Evolutionary conservation across 2,888 invertebrate species (phyloP).

Genomic region (Ecliptopera silaceata): DNA sequence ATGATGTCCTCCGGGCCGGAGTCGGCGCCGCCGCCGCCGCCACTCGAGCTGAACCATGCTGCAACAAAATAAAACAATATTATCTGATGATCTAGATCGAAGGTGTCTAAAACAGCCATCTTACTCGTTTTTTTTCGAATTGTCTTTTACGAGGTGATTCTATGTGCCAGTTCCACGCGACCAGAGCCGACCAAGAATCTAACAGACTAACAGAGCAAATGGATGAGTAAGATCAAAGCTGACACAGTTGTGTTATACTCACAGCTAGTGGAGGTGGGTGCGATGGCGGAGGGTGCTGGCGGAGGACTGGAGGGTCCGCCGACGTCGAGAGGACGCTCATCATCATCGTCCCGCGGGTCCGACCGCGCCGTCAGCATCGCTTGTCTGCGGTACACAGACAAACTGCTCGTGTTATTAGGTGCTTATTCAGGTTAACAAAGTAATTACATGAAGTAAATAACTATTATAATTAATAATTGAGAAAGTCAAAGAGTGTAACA

Average conservation of each 20-base stretch:
- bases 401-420: constrained; percentile 76
- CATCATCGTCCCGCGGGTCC: constrained; percentile 88
- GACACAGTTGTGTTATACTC: constrained; percentile 43
- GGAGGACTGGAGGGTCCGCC: constrained; percentile 94
- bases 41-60: constrained; percentile 87
- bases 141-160: no score
- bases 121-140: no score
- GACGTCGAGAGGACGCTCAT: constrained; percentile 93
- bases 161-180: no score
- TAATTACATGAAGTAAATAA: no score
- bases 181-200: no score
- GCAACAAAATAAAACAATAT: constrained; percentile 38
- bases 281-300: constrained; percentile 81
- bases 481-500: no score
- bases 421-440: not conserved
- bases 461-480: no score
- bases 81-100: not conserved
- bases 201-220: no score
- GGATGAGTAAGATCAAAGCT: no score
- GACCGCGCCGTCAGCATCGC: constrained; percentile 89
- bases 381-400: constrained; percentile 88
- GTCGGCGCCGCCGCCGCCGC: constrained; percentile 80
- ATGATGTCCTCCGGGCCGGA: constrained; percentile 85
- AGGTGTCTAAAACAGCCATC: no score
- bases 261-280: constrained; percentile 57